These are phyloP conservation scores for Dendrocincla fuliginosa DNA, from an alignment of 2,797 vertebrate species.

Conservation along the genomic window DNA sequence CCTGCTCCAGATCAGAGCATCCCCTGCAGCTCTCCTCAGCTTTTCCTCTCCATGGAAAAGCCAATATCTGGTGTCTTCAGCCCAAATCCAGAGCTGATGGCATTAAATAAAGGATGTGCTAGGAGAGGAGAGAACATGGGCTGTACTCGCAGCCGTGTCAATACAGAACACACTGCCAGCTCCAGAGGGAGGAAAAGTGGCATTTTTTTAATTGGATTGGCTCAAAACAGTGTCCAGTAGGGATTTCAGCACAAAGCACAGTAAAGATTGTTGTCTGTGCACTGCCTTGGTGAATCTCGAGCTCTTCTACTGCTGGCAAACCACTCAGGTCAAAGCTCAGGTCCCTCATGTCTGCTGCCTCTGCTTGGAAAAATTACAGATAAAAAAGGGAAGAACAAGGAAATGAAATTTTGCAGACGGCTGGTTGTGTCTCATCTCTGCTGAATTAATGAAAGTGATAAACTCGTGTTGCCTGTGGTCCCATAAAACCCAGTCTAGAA, in stretches of 20 bases:
- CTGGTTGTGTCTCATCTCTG: background rate
- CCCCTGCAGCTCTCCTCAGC: fast-evolving
- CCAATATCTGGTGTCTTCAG: background rate
- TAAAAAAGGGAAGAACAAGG: background rate
- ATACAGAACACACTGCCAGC: fast-evolving
- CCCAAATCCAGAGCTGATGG: background rate
- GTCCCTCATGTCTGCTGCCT: background rate
- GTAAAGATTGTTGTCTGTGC: background rate
- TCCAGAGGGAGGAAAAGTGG: background rate
- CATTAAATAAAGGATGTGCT: background rate
- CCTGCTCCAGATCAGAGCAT: background rate
- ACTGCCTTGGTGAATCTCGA: background rate
- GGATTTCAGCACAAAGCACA: background rate
- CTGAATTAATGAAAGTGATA: background rate
- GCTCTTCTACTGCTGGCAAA: background rate
- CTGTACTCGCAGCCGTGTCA: background rate
- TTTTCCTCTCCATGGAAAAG: background rate
- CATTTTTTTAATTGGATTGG: background rate
- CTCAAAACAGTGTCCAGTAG: background rate
- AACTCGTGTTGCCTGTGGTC: fast-evolving
- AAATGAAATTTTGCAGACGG: background rate
- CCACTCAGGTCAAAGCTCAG: background rate
- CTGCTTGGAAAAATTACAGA: background rate
- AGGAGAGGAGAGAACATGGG: background rate
- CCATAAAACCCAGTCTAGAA: background rate